These are phyloP conservation scores for Festucalex cinctus DNA, from an alignment of 2,113 vertebrate species.

Conservation along the genomic window DNA sequence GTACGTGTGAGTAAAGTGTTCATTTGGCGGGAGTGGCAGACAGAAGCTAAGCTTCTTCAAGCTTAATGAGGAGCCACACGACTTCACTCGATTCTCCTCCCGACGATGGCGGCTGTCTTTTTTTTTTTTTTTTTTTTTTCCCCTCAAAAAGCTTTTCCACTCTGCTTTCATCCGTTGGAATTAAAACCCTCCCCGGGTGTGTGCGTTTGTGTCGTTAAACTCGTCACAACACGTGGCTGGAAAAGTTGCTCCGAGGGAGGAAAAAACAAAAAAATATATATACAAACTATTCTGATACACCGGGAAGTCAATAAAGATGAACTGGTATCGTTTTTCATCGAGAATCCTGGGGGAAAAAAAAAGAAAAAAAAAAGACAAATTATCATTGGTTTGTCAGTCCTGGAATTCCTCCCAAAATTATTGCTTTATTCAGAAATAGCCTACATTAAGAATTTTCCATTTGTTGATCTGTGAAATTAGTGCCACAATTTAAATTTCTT, in stretches of 20 bases:
- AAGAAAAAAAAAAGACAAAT: background rate
- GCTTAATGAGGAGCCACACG: conserved; percentile 24
- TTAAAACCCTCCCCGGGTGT: background rate
- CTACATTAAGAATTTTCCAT: no score
- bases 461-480: no score
- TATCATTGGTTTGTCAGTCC: no score
- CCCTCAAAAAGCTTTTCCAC: background rate
- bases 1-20: background rate
- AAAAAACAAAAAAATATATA: background rate
- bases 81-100: background rate
- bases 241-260: background rate
- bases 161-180: background rate
- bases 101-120: background rate
- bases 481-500: no score
- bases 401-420: no score
- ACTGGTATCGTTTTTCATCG: background rate
- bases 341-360: background rate
- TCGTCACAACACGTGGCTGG: background rate
- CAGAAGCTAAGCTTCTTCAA: conserved; percentile 19
- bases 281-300: background rate
- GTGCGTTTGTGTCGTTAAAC: background rate
- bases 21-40: conserved; percentile 20
- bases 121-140: background rate
- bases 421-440: no score
- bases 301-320: background rate